Evolutionary conservation across 1,140 invertebrate genomes (phyloP).

Genomic region (Solenopsis invicta): DNA sequence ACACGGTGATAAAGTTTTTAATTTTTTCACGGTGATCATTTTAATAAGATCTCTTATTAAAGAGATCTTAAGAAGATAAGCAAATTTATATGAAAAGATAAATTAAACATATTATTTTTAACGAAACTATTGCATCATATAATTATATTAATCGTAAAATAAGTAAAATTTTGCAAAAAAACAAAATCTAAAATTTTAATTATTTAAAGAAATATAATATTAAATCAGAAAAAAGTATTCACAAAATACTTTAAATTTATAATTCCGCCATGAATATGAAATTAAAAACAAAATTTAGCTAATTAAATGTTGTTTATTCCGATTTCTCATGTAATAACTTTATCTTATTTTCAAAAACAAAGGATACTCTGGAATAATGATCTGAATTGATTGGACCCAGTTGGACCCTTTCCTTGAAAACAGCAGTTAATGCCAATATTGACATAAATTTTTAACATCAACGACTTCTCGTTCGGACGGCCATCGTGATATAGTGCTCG

Average conservation of each 20-base stretch:
- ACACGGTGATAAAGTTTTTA: constrained; percentile 30
- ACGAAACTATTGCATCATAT: not conserved
- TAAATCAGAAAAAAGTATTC: not conserved
- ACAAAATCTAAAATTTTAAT: not conserved
- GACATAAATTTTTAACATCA: constrained; percentile 17
- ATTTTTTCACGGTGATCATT: constrained; percentile 27
- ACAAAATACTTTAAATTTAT: not conserved
- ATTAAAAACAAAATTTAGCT: not conserved
- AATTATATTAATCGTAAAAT: not conserved
- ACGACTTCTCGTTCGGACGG: not conserved
- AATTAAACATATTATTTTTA: not conserved
- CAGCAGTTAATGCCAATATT: not conserved
- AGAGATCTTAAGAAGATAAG: not conserved
- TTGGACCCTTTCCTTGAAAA: not conserved
- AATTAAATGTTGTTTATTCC: not conserved
- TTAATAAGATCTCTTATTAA: no score
- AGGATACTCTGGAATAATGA: not conserved
- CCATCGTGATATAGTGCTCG: not conserved
- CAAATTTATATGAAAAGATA: not conserved
- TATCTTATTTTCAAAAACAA: constrained; percentile 9
- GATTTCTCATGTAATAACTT: not conserved
- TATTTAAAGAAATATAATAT: constrained; percentile 20
- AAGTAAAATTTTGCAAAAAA: not conserved
- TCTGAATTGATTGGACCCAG: not conserved
- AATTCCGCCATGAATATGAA: not conserved